These are phyloP conservation scores for Heloderma charlesbogerti DNA, from an alignment of 2,113 vertebrate species.

Conservation along the genomic window DNA sequence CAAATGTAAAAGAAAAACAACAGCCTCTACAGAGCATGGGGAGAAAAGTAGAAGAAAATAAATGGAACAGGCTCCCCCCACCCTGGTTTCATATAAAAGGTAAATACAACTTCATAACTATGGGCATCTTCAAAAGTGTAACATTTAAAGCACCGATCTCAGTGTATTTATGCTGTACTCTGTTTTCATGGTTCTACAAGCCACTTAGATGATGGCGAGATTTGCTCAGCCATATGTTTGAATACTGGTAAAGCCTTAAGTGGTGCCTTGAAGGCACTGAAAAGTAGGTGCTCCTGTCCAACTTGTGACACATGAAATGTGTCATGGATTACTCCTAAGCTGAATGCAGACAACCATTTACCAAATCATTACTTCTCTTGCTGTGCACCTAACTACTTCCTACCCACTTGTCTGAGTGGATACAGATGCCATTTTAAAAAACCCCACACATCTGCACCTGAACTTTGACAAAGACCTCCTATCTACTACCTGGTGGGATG, in stretches of 20 bases:
- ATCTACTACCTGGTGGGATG: neutral
- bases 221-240: constrained; percentile 10
- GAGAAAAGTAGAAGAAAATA: neutral
- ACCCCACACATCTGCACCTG: neutral
- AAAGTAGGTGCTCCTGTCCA: neutral
- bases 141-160: neutral
- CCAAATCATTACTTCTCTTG: neutral
- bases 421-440: neutral
- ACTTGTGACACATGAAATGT: neutral
- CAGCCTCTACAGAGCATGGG: constrained; percentile 36
- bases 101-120: constrained; percentile 3
- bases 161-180: neutral
- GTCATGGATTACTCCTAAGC: neutral
- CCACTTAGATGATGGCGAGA: neutral
- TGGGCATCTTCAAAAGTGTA: neutral
- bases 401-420: neutral
- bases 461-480: neutral
- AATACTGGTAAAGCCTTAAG: neutral
- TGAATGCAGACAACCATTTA: neutral
- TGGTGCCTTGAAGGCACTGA: neutral
- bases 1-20: constrained; percentile 50
- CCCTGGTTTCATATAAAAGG: neutral
- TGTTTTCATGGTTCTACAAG: neutral
- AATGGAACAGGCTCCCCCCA: constrained; percentile 14
- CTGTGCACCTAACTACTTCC: neutral